These are phyloP conservation scores for Beroe ovata DNA, from an alignment of 37 sponge, comb jelly and placozoan genomes.

Conservation along the genomic window DNA sequence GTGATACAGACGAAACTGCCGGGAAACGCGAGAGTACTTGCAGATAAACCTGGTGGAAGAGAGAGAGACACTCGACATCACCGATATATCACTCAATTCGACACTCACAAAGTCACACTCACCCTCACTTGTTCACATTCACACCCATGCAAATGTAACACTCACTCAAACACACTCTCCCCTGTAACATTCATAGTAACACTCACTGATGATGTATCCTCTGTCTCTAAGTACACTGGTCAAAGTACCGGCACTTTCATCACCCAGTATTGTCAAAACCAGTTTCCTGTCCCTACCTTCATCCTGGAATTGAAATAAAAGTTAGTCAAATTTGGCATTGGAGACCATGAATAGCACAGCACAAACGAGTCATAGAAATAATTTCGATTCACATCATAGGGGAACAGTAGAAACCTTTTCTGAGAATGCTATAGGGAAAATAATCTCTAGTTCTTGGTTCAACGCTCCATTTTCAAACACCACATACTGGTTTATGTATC, in stretches of 20 bases:
- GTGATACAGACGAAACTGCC: conserved; percentile 44
- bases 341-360: too few species aligned
- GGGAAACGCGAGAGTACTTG: conserved; percentile 27
- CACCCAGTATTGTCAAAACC: conserved; percentile 39
- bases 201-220: conserved; percentile 50
- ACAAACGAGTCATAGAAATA: too few species aligned
- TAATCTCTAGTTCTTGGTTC: conserved; percentile 27
- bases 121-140: too few species aligned
- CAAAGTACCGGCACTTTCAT: conserved; percentile 32
- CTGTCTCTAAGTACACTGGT: conserved; percentile 36
- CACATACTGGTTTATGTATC: conserved; percentile 43
- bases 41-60: conserved; percentile 52
- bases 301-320: too few species aligned
- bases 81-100: too few species aligned
- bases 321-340: too few species aligned
- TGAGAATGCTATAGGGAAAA: conserved; percentile 28
- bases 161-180: too few species aligned
- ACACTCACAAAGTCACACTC: too few species aligned
- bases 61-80: too few species aligned
- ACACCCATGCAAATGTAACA: too few species aligned
- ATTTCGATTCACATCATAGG: too few species aligned
- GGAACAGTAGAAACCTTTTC: conserved; percentile 12
- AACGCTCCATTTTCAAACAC: conserved; percentile 44
- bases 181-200: too few species aligned
- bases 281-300: background rate